Conservation (phyloP, 1,140 invertebrate species). For the Drosophila saltans region DNA sequence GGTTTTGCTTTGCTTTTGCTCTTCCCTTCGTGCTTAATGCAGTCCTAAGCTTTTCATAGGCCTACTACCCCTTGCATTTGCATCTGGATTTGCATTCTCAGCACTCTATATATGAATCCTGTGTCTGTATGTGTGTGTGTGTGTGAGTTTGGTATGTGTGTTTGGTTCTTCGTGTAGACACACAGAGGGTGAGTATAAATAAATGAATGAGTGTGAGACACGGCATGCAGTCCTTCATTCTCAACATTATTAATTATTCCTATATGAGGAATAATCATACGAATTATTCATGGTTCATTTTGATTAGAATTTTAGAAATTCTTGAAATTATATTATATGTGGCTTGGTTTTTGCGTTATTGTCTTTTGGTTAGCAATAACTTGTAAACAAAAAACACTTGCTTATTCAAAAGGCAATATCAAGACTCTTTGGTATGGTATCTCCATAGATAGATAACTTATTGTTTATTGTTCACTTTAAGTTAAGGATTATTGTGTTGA, state of each 20-base stretch:
- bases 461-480: too few species aligned
- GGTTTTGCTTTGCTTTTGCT: slow-evolving; percentile 37
- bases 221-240: slow-evolving; percentile 38
- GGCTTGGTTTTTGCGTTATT: too few species aligned
- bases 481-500: too few species aligned
- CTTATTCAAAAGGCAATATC: too few species aligned
- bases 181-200: slow-evolving; percentile 4
- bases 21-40: slow-evolving; percentile 57
- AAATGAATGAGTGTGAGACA: slow-evolving; percentile 20
- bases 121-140: slow-evolving; percentile 22
- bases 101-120: not conserved
- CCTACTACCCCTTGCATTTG: slow-evolving; percentile 68
- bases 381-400: too few species aligned
- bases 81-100: slow-evolving; percentile 28
- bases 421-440: too few species aligned
- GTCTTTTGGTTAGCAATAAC: too few species aligned
- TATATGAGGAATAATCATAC: slow-evolving; percentile 35
- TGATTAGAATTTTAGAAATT: slow-evolving; percentile 18
- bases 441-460: too few species aligned
- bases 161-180: not conserved
- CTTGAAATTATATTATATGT: not conserved
- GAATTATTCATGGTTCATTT: slow-evolving; percentile 41
- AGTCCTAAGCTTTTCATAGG: slow-evolving; percentile 70
- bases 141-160: slow-evolving; percentile 4
- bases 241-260: slow-evolving; percentile 47